Percentiles rank a stretch among this genome's conserved stretches.
These are phyloP conservation scores for Laticauda colubrina DNA, from an alignment of 2,113 vertebrate species.

Conservation along the genomic window DNA sequence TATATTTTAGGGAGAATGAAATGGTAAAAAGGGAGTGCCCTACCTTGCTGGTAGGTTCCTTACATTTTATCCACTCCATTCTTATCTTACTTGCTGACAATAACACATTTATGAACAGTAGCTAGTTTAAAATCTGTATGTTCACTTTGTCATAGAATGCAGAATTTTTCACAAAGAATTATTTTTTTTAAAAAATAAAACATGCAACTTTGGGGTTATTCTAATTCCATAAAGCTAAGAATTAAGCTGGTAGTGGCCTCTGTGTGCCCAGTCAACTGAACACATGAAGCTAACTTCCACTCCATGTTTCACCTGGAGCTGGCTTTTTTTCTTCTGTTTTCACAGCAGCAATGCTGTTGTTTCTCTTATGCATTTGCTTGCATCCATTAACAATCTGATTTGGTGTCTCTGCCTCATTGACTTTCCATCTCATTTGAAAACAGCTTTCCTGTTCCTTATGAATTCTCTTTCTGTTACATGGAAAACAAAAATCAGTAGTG, in stretches of 20 bases:
- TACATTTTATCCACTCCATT: not conserved
- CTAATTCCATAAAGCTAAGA: not conserved
- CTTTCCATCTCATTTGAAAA: conserved; percentile 21
- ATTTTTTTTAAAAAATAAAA: not conserved
- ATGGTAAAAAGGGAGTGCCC: not conserved
- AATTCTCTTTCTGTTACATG: not conserved
- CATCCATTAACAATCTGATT: conserved; percentile 15
- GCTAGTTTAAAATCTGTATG: not conserved
- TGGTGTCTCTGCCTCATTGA: conserved; percentile 19
- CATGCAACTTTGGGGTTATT: not conserved
- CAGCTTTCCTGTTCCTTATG: not conserved
- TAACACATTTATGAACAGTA: not conserved
- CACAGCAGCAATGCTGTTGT: not conserved
- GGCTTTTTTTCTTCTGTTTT: not conserved
- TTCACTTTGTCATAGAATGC: not conserved
- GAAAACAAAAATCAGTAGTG: not conserved
- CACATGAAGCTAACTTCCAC: not conserved
- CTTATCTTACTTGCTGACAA: not conserved
- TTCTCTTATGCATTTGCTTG: not conserved
- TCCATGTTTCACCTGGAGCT: not conserved
- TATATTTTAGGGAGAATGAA: not conserved
- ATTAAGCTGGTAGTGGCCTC: not conserved
- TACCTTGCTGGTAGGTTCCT: not conserved
- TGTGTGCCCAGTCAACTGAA: not conserved
- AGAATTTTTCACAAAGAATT: not conserved